Percentiles rank a stretch among this genome's conserved stretches.
phyloP scores from a whole-genome alignment of 2,888 invertebrate genomes.

The Melieria picta region DNA sequence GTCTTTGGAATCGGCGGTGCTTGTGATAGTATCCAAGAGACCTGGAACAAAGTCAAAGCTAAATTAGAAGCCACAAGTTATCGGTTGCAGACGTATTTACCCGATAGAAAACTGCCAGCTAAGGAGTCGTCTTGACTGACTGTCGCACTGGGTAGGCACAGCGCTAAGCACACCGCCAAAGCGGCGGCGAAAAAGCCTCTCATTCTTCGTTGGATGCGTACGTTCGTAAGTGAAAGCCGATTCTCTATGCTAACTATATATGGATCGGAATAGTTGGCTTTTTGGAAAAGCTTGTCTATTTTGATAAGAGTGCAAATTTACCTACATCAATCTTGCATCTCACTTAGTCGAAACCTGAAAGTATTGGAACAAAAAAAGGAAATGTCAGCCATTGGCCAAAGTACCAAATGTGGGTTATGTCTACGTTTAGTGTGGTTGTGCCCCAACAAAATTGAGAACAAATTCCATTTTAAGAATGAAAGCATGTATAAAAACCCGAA shows the following conservation, averaged over 20 bases:
- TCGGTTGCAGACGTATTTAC: constrained; percentile 66
- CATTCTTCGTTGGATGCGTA: background rate
- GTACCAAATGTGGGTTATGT: too few relatives aligned
- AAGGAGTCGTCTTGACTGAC: constrained; percentile 76
- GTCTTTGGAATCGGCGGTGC: constrained; percentile 84
- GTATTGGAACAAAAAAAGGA: too few relatives aligned
- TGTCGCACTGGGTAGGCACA: constrained; percentile 36
- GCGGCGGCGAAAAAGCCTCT: constrained; percentile 24
- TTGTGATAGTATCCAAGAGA: constrained; percentile 84
- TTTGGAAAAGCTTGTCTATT: background rate
- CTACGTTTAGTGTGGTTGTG: too few relatives aligned
- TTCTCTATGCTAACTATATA: too few relatives aligned
- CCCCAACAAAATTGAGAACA: background rate
- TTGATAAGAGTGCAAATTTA: background rate
- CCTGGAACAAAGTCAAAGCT: constrained; percentile 67
- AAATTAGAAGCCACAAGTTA: background rate
- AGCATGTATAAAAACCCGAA: background rate
- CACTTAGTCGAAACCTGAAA: too few relatives aligned
- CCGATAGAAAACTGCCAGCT: constrained; percentile 84
- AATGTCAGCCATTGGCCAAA: too few relatives aligned
- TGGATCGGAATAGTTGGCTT: too few relatives aligned
- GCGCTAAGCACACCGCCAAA: constrained; percentile 44
- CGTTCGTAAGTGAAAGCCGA: too few relatives aligned
- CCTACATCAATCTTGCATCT: too few relatives aligned
- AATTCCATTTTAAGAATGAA: background rate